Evolutionary conservation across 2,113 vertebrate genomes (phyloP).

Genomic region (Sapayoa aenigma): DNA sequence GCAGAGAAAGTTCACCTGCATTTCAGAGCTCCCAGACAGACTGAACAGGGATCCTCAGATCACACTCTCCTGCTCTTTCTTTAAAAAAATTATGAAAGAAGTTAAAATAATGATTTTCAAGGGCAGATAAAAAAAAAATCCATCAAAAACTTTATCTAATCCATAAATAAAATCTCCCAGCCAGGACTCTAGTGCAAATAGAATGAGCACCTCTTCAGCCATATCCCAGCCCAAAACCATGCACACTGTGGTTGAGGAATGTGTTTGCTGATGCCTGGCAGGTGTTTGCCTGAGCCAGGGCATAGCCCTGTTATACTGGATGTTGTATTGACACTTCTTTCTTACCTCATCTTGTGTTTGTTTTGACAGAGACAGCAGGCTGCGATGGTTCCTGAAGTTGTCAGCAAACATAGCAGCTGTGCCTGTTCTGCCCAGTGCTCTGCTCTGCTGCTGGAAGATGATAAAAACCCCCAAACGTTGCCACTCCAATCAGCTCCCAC

Average conservation of each 20-base stretch:
- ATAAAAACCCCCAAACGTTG: neutral
- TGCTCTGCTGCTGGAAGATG: neutral
- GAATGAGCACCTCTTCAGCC: neutral
- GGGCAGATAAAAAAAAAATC: neutral
- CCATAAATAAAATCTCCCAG: neutral
- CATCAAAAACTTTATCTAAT: neutral
- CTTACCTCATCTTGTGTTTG: neutral
- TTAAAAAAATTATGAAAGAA: neutral
- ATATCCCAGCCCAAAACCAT: neutral
- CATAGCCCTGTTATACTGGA: neutral
- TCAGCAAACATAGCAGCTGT: neutral
- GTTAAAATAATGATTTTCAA: neutral
- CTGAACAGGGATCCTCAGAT: neutral
- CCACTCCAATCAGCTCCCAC: neutral
- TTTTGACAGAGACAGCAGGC: constrained; percentile 39
- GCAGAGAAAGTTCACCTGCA: neutral
- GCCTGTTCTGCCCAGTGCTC: neutral
- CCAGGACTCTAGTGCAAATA: neutral
- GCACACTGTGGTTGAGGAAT: neutral
- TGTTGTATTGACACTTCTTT: neutral
- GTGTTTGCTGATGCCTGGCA: neutral
- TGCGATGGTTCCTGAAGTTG: neutral
- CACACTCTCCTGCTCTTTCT: neutral
- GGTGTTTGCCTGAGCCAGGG: neutral
- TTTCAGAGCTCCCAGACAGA: neutral